Evolutionary conservation across 2,888 invertebrate genomes (phyloP).

Genomic region (Anticlea derivata): DNA sequence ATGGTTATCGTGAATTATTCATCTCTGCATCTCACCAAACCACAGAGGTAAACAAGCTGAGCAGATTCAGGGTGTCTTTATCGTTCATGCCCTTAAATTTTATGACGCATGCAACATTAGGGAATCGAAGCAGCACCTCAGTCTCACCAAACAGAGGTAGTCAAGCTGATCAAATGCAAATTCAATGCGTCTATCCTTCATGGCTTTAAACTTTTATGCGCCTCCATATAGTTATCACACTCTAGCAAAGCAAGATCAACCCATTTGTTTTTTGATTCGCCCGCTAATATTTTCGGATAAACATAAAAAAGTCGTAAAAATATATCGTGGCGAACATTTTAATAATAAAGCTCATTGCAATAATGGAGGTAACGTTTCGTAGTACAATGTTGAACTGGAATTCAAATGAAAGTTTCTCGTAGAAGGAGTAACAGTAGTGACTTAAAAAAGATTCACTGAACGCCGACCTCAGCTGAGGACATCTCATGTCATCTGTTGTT

Average conservation of each 20-base stretch:
- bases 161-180: too few species aligned
- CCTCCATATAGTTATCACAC: not conserved
- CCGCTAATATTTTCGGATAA: constrained; percentile 33
- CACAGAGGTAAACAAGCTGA: too few species aligned
- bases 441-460: too few species aligned
- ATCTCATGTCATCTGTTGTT: too few species aligned
- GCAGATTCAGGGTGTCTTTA: too few species aligned
- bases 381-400: constrained; percentile 28
- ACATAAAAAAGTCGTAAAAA: constrained; percentile 39
- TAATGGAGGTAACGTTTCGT: constrained; percentile 29
- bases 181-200: too few species aligned
- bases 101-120: constrained; percentile 6
- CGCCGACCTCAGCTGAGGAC: too few species aligned
- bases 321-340: constrained; percentile 36
- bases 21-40: too few species aligned
- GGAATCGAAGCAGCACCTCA: too few species aligned
- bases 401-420: constrained; percentile 34
- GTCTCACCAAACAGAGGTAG: not conserved
- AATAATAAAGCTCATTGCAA: constrained; percentile 37
- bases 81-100: constrained; percentile 3
- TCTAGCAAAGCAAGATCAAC: constrained; percentile 6
- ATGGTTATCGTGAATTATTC: too few species aligned
- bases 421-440: not conserved
- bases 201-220: too few species aligned
- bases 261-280: constrained; percentile 33